Base-by-base conservation (phyloP, 1,140 invertebrate genomes). In the Drosophila tropicalis region DNA sequence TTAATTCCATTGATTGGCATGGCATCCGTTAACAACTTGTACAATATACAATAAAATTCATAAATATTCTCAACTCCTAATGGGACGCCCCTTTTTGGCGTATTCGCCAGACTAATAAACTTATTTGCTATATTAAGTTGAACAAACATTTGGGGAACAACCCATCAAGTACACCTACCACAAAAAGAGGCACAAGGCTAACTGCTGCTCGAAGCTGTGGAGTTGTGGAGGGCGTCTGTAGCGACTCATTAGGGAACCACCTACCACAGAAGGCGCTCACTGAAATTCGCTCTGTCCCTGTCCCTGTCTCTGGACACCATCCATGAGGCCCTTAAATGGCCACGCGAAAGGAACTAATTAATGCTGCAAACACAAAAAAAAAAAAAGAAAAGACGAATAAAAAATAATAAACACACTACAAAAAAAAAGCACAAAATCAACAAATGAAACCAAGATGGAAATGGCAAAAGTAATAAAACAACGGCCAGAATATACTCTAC, bases 281-380 rank as follows among this genome's bases (percentile, higher is more conserved):
- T 39, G 3, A 12, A 3, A 12, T 13, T 39, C 15, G 44, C 19
- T 51, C 44, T 51, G 15, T 6, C 17, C 32, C 51, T 61, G 51
- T 40, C 62, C 32, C 41, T 64, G 64, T 6, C 15, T 32, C 56
- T 62, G 34, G 67, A 36, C 19, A 19, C 60, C 44, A 51, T 51
- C 10, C 44, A 51, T 51, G 44, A 5, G 19, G 55, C 63, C 61
- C 72, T 51, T 68, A 72, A 79, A 72, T 69, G 80, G 84, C 77
- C 73, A 89, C 76, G 80, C 85, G 60, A 81, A 81, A 57, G 67
- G 81, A 76, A 89, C 84, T 87, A 87, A 87, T 87, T 87, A 87
- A 87, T 90, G 77, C 84, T 71, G 77, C 75, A 51, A 82, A 76
- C 75, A 61, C 70, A 72, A 29, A 81, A 77, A 76, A 22, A 4